phyloP scores from a whole-genome alignment of 2,113 vertebrate genomes.

The Zapornia atra region DNA sequence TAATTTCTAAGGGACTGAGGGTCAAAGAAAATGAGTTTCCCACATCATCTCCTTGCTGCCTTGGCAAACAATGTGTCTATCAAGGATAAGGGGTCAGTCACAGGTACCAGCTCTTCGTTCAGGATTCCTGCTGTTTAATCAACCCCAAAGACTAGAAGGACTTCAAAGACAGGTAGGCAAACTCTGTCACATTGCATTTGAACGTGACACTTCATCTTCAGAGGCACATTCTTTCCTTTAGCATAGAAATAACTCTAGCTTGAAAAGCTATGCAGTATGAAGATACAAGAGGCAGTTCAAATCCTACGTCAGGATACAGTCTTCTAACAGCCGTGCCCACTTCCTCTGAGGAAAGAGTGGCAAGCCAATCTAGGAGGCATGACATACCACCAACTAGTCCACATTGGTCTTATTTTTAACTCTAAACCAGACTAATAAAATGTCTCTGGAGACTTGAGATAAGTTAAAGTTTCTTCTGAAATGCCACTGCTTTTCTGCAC shows the following conservation, averaged over 20 bases:
- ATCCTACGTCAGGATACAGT: background rate
- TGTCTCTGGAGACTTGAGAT: background rate
- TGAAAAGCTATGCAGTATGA: background rate
- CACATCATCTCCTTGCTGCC: background rate
- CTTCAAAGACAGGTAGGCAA: background rate
- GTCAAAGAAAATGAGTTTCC: background rate
- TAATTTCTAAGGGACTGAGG: background rate
- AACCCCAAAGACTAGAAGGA: background rate
- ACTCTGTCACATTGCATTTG: accelerated
- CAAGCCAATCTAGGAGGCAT: background rate
- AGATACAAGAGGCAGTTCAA: background rate
- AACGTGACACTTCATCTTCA: background rate
- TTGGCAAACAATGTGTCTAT: background rate
- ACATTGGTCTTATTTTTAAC: background rate
- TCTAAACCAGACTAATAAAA: background rate
- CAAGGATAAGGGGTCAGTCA: background rate
- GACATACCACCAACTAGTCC: background rate
- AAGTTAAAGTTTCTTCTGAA: background rate
- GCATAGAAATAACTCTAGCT: background rate
- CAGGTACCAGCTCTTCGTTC: background rate
- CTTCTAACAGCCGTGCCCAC: background rate
- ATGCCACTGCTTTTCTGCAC: background rate
- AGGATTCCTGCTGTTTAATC: background rate
- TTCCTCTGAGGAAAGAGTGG: background rate
- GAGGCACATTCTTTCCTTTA: background rate